Percentiles rank a stretch among this genome's conserved stretches.
phyloP scores from a whole-genome alignment of 2,797 vertebrate genomes.

The Buceros bicornis region DNA sequence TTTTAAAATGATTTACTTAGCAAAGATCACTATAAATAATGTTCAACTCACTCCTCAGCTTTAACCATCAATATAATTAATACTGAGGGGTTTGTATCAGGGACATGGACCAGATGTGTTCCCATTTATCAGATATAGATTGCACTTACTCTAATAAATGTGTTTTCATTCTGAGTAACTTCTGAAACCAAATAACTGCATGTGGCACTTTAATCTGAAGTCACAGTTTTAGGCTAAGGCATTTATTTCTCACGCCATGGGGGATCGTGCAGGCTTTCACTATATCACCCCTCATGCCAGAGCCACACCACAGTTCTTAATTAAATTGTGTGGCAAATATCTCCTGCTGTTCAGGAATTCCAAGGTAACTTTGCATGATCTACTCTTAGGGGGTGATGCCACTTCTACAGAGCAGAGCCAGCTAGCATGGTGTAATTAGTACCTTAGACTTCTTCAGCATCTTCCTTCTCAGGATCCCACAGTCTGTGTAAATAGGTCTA shows the following conservation, averaged over 20 bases:
- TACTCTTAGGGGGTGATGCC: not conserved
- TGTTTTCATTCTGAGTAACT: conserved; percentile 68
- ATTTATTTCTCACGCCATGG: conserved; percentile 1
- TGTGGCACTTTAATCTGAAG: conserved; percentile 68
- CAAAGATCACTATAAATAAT: conserved; percentile 85
- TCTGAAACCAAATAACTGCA: conserved; percentile 74
- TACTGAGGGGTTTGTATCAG: conserved; percentile 72
- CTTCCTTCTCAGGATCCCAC: not conserved
- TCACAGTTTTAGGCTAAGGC: conserved; percentile 32
- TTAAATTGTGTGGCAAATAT: conserved; percentile 18
- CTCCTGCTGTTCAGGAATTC: not conserved
- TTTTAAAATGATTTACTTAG: conserved; percentile 86
- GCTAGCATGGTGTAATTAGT: not conserved
- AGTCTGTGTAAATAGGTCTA: not conserved
- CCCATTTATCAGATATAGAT: conserved; percentile 79
- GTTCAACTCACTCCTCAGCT: conserved; percentile 79
- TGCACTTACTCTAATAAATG: conserved; percentile 79
- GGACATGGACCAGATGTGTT: conserved; percentile 78
- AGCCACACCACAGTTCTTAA: not conserved
- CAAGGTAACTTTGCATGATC: conserved; percentile 38
- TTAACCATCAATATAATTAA: conserved; percentile 83
- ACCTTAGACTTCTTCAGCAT: not conserved
- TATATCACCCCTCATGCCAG: not conserved
- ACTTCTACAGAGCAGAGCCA: not conserved
- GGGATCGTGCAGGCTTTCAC: not conserved